These are phyloP conservation scores for Athalia circularis DNA, from an alignment of 2,888 invertebrate genomes.

Conservation along the genomic window DNA sequence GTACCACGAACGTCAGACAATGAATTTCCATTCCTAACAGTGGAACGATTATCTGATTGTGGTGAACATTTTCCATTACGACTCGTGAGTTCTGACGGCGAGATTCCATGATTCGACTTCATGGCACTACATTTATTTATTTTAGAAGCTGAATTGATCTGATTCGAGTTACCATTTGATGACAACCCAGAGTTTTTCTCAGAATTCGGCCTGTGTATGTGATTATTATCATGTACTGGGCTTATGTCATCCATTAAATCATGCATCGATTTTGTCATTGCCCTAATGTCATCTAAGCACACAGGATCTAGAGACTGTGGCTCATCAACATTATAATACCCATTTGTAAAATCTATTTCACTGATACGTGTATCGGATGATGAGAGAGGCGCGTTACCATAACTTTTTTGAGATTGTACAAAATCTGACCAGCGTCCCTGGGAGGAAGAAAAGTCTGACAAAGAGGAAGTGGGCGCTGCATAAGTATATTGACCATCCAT, in stretches of 20 bases:
- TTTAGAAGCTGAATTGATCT: background rate
- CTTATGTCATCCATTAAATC: conserved; percentile 59
- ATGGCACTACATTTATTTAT: background rate
- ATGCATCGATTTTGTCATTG: conserved; percentile 59
- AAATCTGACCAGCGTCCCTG: conserved; percentile 28
- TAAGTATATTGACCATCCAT: background rate
- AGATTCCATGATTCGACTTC: background rate
- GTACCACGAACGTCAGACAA: conserved; percentile 49
- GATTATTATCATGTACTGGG: background rate
- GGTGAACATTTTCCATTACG: conserved; percentile 3
- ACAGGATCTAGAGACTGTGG: conserved; percentile 60
- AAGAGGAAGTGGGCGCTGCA: conserved; percentile 7
- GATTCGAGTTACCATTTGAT: background rate
- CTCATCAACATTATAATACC: conserved; percentile 55
- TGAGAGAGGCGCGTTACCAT: conserved; percentile 17
- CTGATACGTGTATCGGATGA: conserved; percentile 43
- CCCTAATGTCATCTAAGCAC: conserved; percentile 60
- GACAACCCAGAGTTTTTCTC: conserved; percentile 6
- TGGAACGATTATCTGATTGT: conserved; percentile 1
- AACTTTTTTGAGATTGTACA: conserved; percentile 3
- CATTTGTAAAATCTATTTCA: conserved; percentile 57
- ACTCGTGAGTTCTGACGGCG: conserved; percentile 2
- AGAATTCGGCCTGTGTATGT: conserved; percentile 6
- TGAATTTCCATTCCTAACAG: conserved; percentile 54
- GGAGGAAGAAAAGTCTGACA: conserved; percentile 2